Percentiles rank a stretch among this genome's conserved stretches.
These are phyloP conservation scores for Marmota flaviventris DNA, from an alignment of 2,113 vertebrate genomes.

Conservation along the genomic window DNA sequence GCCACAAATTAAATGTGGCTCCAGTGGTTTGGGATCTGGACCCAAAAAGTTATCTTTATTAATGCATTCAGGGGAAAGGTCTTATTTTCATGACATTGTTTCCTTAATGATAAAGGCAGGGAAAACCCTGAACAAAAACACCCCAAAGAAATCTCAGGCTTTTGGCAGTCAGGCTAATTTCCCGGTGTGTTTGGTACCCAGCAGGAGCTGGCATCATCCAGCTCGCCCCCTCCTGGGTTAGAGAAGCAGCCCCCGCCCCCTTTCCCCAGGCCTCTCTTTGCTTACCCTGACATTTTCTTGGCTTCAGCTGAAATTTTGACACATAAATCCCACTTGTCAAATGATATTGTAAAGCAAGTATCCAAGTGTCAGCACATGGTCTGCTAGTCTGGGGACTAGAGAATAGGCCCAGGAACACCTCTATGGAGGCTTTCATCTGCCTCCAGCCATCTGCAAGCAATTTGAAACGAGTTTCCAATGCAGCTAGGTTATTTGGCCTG, in stretches of 20 bases:
- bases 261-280: constrained; percentile 81
- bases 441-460: constrained; percentile 91
- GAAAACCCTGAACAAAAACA: constrained; percentile 80
- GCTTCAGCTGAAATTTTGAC: constrained; percentile 88
- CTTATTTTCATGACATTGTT: constrained; percentile 89
- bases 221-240: constrained; percentile 82
- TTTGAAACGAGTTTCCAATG: constrained; percentile 88
- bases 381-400: constrained; percentile 87
- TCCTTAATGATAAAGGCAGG: constrained; percentile 90
- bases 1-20: constrained; percentile 89
- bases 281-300: constrained; percentile 92
- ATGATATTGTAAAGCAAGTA: constrained; percentile 94
- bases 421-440: constrained; percentile 88
- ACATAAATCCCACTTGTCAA: constrained; percentile 92
- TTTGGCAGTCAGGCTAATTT: constrained; percentile 83
- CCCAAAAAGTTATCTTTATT: constrained; percentile 90
- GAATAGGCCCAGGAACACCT: constrained; percentile 88
- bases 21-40: constrained; percentile 90
- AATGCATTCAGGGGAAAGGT: constrained; percentile 88
- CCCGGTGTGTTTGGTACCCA: constrained; percentile 79
- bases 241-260: constrained; percentile 72
- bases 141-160: constrained; percentile 86
- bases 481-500: constrained; percentile 86
- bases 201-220: constrained; percentile 84
- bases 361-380: constrained; percentile 90